These are phyloP conservation scores for Amniataba percoides DNA, from an alignment of 2,797 vertebrate genomes.

Conservation along the genomic window DNA sequence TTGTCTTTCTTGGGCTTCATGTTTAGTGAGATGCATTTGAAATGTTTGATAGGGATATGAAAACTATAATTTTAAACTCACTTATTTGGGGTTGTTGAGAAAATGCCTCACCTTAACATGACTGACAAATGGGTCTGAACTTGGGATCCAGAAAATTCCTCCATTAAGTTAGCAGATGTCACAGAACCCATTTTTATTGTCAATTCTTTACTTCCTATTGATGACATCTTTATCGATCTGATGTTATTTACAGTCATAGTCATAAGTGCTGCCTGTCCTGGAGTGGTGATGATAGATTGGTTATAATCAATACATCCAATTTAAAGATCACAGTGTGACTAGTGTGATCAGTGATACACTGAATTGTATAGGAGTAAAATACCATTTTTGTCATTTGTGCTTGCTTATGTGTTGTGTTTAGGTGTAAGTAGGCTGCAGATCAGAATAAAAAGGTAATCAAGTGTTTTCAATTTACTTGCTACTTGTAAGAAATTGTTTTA, in stretches of 20 bases:
- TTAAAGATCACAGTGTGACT: neutral
- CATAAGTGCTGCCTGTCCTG: neutral
- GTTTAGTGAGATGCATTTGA: slow-evolving; percentile 9
- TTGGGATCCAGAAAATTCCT: slow-evolving; percentile 9
- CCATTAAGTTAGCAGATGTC: slow-evolving; percentile 32
- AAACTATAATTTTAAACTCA: slow-evolving; percentile 7
- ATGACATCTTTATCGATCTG: slow-evolving; percentile 33
- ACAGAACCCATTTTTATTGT: no score
- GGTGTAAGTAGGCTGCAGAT: neutral
- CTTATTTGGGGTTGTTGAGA: neutral
- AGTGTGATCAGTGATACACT: no score
- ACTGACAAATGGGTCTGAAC: slow-evolving; percentile 15
- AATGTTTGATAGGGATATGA: slow-evolving; percentile 15
- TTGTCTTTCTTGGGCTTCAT: neutral
- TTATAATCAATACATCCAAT: slow-evolving; percentile 1
- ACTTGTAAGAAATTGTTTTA: neutral
- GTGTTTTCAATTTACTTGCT: neutral
- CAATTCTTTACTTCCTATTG: slow-evolving; percentile 20
- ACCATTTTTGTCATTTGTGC: neutral
- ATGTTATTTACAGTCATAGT: slow-evolving; percentile 28
- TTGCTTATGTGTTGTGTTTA: neutral
- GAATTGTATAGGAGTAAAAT: neutral
- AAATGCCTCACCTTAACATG: slow-evolving; percentile 7
- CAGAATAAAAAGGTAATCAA: neutral
- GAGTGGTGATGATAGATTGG: neutral